Evolutionary conservation across 2,888 invertebrate genomes (phyloP), one percentile per base, ranked within the genome.

Genomic region (Caenorhabditis wallacei): DNA sequence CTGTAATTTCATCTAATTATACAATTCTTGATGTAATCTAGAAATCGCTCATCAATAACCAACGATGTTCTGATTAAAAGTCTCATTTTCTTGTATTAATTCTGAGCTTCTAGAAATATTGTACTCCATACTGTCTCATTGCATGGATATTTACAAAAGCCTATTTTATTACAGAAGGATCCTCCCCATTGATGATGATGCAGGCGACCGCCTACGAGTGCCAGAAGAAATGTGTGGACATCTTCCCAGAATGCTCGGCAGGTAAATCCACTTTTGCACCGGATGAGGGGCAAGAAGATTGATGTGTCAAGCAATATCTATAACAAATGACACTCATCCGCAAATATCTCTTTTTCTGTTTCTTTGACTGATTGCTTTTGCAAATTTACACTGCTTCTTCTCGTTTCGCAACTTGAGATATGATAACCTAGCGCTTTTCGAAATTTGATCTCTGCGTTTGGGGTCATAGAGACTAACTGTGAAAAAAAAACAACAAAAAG

Each of bases 131-230:
- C n/a, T n/a, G n/a, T n/a, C n/a, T n/a, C n/a, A n/a, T n/a, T n/a
- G n/a, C n/a, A n/a, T n/a, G n/a, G n/a, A n/a, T n/a, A n/a, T n/a
- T n/a, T n/a, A n/a, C n/a, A n/a, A n/a, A n/a, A n/a, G n/a, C n/a
- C n/a, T n/a, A n/a, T n/a, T n/a, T n/a, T n/a, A n/a, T 66, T 80
- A 43, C 83, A 71, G 84, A 85, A 79, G 88, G 88, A 71, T 74
- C 84, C 46, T 82, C 84, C 18, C 88, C 88, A 26, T 22, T 86
- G 48, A 56, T 84, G 30, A 86, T 88, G 85, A 80, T 88, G 79
- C 84, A 85, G 71, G 88, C 85, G 16, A 85, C 86, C 53, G 88
- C 88, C 53, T 87, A 80, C 72, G 88, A 86, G 57, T 88, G 88
- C 56, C 88, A 88, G 74, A 84, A 84, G 80, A 84, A 85, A 57